Evolutionary conservation across 1,140 invertebrate species (phyloP).

Genomic region (Pogonomyrmex californicus): DNA sequence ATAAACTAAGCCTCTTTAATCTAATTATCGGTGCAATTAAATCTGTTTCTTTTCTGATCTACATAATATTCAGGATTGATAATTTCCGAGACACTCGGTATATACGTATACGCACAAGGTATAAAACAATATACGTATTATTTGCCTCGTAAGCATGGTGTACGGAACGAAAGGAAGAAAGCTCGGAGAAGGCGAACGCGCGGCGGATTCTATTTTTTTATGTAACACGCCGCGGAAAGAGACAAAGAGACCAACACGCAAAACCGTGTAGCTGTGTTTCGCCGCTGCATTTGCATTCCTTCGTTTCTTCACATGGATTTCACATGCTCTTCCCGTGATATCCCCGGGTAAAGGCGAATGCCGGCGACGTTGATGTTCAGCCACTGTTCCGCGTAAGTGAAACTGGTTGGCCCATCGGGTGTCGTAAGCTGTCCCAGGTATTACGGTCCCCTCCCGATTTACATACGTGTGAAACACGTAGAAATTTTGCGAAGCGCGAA

Average conservation of each 20-base stretch:
- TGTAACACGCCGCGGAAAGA: conserved; percentile 30
- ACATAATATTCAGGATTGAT: not conserved
- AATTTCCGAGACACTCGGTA: conserved; percentile 5
- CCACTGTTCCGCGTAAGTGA: conserved; percentile 75
- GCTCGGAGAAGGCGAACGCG: conserved; percentile 35
- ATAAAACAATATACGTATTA: conserved; percentile 36
- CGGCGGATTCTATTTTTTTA: conserved; percentile 55
- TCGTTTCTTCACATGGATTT: conserved; percentile 52
- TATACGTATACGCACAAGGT: not conserved
- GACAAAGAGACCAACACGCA: conserved; percentile 41
- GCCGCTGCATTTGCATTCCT: conserved; percentile 50
- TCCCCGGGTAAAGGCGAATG: conserved; percentile 44
- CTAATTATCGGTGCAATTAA: not conserved
- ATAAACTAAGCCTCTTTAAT: not conserved
- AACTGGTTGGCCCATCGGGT: conserved; percentile 78
- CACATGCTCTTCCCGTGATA: conserved; percentile 48
- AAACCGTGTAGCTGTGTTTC: conserved; percentile 39
- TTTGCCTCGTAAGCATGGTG: conserved; percentile 21
- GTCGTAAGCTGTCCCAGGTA: conserved; percentile 69
- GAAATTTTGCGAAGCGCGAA: conserved; percentile 61
- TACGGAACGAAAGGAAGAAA: conserved; percentile 42
- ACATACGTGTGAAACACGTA: conserved; percentile 55
- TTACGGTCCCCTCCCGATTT: conserved; percentile 63
- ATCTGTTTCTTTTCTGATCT: not conserved
- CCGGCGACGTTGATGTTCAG: conserved; percentile 58